phyloP scores from a whole-genome alignment of 2,113 vertebrate species.

The Junco hyemalis region DNA sequence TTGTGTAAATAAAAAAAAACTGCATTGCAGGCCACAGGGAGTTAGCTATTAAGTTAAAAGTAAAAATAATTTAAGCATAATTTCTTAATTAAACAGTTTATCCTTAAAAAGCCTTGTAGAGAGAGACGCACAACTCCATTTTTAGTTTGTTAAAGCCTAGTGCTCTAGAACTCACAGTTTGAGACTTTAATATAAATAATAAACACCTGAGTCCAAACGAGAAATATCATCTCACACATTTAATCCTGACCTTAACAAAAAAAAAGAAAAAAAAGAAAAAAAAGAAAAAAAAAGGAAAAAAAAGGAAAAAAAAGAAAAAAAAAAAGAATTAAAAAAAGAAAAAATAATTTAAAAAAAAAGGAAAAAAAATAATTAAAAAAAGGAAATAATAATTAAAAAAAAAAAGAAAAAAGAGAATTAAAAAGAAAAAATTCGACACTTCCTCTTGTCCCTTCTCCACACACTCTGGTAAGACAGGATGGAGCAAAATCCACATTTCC shows the following conservation, averaged over 20 bases:
- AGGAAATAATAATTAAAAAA: too few relatives aligned
- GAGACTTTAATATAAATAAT: background rate
- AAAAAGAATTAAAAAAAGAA: too few relatives aligned
- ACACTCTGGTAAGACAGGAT: accelerated
- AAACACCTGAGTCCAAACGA: background rate
- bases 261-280: background rate
- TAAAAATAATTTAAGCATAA: background rate
- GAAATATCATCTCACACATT: background rate
- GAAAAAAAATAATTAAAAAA: too few relatives aligned
- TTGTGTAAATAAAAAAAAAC: background rate
- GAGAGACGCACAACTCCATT: background rate
- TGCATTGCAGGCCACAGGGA: background rate
- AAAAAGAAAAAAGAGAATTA: too few relatives aligned
- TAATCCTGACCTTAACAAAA: background rate
- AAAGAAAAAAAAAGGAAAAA: background rate
- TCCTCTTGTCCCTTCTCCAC: background rate
- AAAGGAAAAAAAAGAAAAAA: background rate
- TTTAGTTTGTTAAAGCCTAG: background rate
- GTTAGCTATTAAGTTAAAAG: background rate
- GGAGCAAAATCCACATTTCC: accelerated
- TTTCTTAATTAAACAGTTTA: background rate
- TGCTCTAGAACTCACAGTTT: background rate
- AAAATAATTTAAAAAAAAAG: too few relatives aligned
- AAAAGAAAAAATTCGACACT: background rate
- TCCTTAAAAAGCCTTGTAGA: background rate